Conservation (phyloP, 1,140 invertebrate genomes). For the Monochamus saltuarius region DNA sequence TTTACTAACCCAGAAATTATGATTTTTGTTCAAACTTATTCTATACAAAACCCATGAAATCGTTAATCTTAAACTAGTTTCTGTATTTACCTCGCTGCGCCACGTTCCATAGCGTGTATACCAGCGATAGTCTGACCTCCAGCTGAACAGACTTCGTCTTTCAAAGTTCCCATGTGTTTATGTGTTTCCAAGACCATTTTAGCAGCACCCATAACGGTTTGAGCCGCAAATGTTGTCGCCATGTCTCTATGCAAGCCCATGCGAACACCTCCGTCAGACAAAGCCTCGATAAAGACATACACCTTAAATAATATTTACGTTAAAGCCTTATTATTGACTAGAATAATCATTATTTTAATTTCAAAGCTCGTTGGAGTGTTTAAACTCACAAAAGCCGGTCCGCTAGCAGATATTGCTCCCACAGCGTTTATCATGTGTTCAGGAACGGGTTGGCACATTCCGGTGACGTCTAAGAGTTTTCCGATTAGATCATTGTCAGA, state of each 20-base stretch:
- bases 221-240: slow-evolving; percentile 80
- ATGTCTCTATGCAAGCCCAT: slow-evolving; percentile 84
- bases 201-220: slow-evolving; percentile 83
- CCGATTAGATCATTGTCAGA: slow-evolving; percentile 64
- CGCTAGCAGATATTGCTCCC: slow-evolving; percentile 81
- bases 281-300: slow-evolving; percentile 85
- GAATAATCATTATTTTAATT: too few species aligned
- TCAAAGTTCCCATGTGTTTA: slow-evolving; percentile 83
- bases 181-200: slow-evolving; percentile 84
- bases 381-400: slow-evolving; percentile 86
- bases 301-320: slow-evolving; percentile 59
- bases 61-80: too few species aligned
- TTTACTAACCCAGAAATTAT: too few species aligned
- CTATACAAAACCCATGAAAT: too few species aligned
- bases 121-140: slow-evolving; percentile 90
- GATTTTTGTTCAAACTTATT: neutral
- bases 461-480: slow-evolving; percentile 73
- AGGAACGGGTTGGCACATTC: slow-evolving; percentile 74
- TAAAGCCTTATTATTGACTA: neutral
- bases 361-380: too few species aligned
- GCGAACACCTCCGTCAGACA: slow-evolving; percentile 89
- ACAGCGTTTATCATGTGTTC: slow-evolving; percentile 82
- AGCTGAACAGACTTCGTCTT: slow-evolving; percentile 93
- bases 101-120: slow-evolving; percentile 82
- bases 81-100: slow-evolving; percentile 69